Percentiles rank a stretch among this genome's conserved stretches.
These are phyloP conservation scores for Noctua comes DNA, from an alignment of 2,888 invertebrate species.

Conservation along the genomic window DNA sequence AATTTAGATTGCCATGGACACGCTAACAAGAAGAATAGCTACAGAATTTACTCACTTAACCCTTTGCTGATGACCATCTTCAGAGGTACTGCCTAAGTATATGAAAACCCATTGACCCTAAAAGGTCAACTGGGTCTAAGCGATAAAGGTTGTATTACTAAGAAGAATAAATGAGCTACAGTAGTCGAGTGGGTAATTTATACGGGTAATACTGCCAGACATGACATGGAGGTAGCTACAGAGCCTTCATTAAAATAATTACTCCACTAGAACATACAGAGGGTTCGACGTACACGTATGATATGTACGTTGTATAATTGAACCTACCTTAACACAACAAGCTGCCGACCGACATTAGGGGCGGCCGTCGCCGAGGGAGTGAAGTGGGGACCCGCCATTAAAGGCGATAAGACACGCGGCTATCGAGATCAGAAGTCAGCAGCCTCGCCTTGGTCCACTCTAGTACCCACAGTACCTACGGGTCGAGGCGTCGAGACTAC, in stretches of 20 bases:
- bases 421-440: conserved; percentile 69
- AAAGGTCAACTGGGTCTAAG: conserved; percentile 35
- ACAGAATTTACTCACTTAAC: conserved; percentile 17
- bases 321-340: conserved; percentile 65
- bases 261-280: conserved; percentile 34
- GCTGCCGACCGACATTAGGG: conserved; percentile 53
- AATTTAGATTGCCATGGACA: too few relatives aligned
- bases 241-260: conserved; percentile 55
- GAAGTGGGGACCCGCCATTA: conserved; percentile 69
- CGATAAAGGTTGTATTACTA: conserved; percentile 40
- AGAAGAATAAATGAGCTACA: conserved; percentile 47
- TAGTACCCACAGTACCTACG: conserved; percentile 2
- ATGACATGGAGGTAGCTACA: conserved; percentile 27
- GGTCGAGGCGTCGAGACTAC: conserved; percentile 1
- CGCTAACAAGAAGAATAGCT: too few relatives aligned
- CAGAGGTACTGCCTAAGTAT: conserved; percentile 16
- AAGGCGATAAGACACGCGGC: conserved; percentile 78
- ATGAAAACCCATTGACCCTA: conserved; percentile 31
- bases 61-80: conserved; percentile 32
- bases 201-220: conserved; percentile 33
- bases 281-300: conserved; percentile 6
- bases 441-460: conserved; percentile 32
- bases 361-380: conserved; percentile 51
- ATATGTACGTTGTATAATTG: conserved; percentile 51
- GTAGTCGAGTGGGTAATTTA: conserved; percentile 42